Evolutionary conservation across 2,113 vertebrate species (phyloP), one percentile per base, ranked within the genome.

Genomic region (Empidonax alnorum): DNA sequence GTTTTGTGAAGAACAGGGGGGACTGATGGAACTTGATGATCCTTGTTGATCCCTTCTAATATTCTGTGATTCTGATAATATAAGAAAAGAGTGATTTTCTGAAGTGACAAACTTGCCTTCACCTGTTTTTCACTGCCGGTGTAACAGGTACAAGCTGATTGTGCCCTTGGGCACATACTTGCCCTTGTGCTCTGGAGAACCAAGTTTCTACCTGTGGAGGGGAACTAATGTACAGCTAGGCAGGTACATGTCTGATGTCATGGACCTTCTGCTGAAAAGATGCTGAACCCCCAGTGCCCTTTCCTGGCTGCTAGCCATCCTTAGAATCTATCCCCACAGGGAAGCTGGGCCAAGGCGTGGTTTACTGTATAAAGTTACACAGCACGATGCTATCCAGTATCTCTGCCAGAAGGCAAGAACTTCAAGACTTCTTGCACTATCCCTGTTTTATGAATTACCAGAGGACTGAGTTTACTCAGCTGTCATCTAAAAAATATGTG

Each of bases 381-480:
- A 56, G 74, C 41, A 8, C 27, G 76, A 89, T 77, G 56, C 18
- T 77, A 56, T 59, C 16, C 4, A 5, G 8, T 20, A 17, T 37
- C 27, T 84, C 39, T 81, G 76, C 90, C 92, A 96, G 88, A 81
- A 77, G 28, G 23, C 22, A 95, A 52, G 72, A 68, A 90, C 81
- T 83, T 52, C n/a, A 67, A 67, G 50, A 42, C 55, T 86, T 63
- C 68, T 77, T 67, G 55, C 39, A 49, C 31, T 3, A 6, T 41
- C 30, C 8, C 52, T 88, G 41, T 23, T 81, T 90, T 53, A 90
- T 61, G 49, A 89, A 87, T 92, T 81, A 90, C 49, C 27, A 35
- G 68, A 94, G 39, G 20, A 44, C 79, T 71, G 75, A 4, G 11
- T 75, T 84, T 80, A 25, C 14, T 6, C 42, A 49, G 62, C 28